Conservation (phyloP, 2,113 vertebrate species). For the Chloebia gouldiae region DNA sequence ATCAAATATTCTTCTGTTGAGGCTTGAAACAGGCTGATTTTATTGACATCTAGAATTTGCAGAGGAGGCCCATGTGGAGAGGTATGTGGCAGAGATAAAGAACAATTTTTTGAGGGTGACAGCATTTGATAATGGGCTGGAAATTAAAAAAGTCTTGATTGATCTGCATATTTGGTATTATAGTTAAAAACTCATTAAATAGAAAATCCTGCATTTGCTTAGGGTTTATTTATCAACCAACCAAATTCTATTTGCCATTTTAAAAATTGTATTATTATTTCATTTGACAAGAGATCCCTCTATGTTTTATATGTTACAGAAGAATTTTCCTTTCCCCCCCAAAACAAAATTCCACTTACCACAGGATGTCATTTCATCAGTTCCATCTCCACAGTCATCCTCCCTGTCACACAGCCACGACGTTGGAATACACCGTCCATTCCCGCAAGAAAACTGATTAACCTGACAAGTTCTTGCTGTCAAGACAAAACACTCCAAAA, state of each 20-base stretch:
- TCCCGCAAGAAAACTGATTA: slow-evolving; percentile 91
- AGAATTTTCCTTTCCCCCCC: fast-evolving
- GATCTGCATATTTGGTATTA: neutral
- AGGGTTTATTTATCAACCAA: neutral
- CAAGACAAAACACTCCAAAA: slow-evolving; percentile 44
- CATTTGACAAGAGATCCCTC: neutral
- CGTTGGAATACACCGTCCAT: slow-evolving; percentile 88
- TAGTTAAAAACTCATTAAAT: neutral
- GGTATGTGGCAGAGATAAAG: neutral
- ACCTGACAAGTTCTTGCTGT: slow-evolving; percentile 88
- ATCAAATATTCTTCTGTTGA: neutral
- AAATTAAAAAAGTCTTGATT: neutral
- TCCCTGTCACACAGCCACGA: slow-evolving; percentile 92
- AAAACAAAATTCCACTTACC: slow-evolving; percentile 75
- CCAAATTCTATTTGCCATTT: neutral
- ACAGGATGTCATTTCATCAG: slow-evolving; percentile 87
- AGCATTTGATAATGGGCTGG: neutral
- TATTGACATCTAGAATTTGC: neutral
- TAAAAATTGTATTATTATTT: neutral
- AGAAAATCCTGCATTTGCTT: neutral
- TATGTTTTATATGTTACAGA: neutral
- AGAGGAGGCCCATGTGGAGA: neutral
- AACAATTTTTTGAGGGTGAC: neutral
- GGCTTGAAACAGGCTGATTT: neutral
- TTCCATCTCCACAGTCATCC: slow-evolving; percentile 92